These are phyloP conservation scores for Phyllotis vaccarum DNA, from an alignment of 2,797 vertebrate genomes.

Conservation along the genomic window DNA sequence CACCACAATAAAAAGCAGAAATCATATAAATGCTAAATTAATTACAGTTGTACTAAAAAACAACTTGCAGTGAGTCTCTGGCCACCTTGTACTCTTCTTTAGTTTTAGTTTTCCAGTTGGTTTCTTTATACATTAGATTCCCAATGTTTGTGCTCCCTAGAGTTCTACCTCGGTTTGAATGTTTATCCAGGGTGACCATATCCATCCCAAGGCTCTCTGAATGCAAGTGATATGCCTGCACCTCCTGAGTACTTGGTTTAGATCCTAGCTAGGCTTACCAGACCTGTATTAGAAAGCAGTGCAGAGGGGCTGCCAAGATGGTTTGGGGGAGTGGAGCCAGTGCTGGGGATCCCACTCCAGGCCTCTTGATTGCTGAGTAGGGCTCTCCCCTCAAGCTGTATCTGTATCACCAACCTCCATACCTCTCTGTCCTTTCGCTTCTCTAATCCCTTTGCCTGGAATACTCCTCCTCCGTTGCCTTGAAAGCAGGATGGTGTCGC, in stretches of 20 bases:
- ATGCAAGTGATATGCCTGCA: neutral
- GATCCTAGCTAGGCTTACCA: neutral
- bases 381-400: neutral
- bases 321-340: neutral
- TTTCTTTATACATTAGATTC: constrained; percentile 5
- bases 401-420: neutral
- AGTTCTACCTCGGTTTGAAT: constrained; percentile 24
- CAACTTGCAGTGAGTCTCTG: constrained; percentile 13
- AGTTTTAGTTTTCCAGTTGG: constrained; percentile 23
- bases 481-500: neutral
- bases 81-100: constrained; percentile 23
- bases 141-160: constrained; percentile 3
- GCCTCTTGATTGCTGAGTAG: neutral
- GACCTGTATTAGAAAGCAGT: neutral
- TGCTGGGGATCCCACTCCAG: too few species aligned
- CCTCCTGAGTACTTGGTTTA: neutral
- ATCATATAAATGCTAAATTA: constrained; percentile 26
- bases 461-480: neutral
- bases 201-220: neutral
- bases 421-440: neutral
- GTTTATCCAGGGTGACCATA: neutral
- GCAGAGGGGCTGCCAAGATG: neutral
- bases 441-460: neutral
- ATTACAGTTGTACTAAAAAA: constrained; percentile 33
- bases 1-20: neutral